A percentile compares a stretch with the other conserved stretches of the same genome.
phyloP scores from a whole-genome alignment of 1,140 invertebrate genomes.

The Euschistus heros region DNA sequence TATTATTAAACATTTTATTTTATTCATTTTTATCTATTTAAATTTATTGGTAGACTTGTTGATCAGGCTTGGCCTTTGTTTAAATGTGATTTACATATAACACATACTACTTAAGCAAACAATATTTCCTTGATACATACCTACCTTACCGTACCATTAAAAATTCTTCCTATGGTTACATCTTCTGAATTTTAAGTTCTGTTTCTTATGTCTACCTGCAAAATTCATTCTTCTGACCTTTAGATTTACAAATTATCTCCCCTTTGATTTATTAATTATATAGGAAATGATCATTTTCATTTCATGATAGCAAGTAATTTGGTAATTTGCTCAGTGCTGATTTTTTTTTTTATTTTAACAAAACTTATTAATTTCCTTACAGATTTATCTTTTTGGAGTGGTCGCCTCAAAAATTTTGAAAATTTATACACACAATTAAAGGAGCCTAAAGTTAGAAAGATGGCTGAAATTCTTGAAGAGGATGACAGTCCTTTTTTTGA shows the following conservation, averaged over 20 bases:
- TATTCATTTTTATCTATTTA: too few species aligned
- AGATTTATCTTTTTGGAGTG: slow-evolving; percentile 56
- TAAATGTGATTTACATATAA: background rate
- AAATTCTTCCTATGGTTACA: too few species aligned
- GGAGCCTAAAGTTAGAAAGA: slow-evolving; percentile 64
- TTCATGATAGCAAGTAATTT: too few species aligned
- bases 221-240: too few species aligned
- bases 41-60: background rate
- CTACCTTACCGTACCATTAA: too few species aligned
- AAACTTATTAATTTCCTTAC: slow-evolving; percentile 32
- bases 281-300: too few species aligned
- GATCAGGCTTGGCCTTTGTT: background rate
- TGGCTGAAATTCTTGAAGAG: slow-evolving; percentile 62
- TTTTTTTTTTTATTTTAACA: background rate
- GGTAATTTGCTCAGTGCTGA: background rate
- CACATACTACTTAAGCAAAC: too few species aligned
- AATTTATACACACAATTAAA: slow-evolving; percentile 72
- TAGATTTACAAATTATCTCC: too few species aligned
- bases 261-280: too few species aligned
- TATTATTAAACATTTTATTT: background rate
- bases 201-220: too few species aligned
- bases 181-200: too few species aligned
- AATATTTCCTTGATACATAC: too few species aligned
- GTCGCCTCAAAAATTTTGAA: slow-evolving; percentile 47
- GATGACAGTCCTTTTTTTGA: slow-evolving; percentile 60